Conservation (phyloP, 2,797 vertebrate genomes). For the Diceros bicornis region DNA sequence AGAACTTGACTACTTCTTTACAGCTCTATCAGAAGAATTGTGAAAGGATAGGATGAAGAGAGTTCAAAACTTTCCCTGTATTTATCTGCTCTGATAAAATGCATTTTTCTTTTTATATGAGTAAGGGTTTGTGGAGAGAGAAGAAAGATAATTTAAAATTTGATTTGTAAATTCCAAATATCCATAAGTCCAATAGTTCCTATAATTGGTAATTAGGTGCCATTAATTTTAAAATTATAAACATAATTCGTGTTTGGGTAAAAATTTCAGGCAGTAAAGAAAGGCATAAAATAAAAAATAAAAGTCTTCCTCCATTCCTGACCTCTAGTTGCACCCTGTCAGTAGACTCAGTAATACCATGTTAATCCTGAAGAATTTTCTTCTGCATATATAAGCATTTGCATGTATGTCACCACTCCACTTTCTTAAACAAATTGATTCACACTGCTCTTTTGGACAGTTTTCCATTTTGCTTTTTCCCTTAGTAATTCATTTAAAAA, state of each 20-base stretch:
- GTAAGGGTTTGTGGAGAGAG: not conserved
- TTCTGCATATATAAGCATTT: not conserved
- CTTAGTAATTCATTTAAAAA: constrained; percentile 40
- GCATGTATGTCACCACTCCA: not conserved
- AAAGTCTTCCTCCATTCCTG: not conserved
- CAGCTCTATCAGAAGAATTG: not conserved
- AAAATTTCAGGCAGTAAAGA: not conserved
- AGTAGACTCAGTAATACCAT: not conserved
- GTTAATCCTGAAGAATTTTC: not conserved
- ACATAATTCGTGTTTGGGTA: not conserved
- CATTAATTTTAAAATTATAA: constrained; percentile 43
- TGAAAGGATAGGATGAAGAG: not conserved
- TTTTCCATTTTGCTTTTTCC: not conserved
- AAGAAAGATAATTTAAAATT: constrained; percentile 20
- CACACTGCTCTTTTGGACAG: not conserved
- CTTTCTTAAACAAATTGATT: constrained; percentile 7
- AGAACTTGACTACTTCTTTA: not conserved
- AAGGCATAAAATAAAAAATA: not conserved
- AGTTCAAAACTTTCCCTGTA: not conserved
- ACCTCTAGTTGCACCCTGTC: not conserved
- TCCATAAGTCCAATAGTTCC: not conserved
- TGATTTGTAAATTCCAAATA: constrained; percentile 10
- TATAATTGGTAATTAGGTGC: not conserved
- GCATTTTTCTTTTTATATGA: not conserved
- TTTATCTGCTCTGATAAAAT: constrained; percentile 26